Conservation (phyloP, 2,113 vertebrate genomes). For the Bos indicus region DNA sequence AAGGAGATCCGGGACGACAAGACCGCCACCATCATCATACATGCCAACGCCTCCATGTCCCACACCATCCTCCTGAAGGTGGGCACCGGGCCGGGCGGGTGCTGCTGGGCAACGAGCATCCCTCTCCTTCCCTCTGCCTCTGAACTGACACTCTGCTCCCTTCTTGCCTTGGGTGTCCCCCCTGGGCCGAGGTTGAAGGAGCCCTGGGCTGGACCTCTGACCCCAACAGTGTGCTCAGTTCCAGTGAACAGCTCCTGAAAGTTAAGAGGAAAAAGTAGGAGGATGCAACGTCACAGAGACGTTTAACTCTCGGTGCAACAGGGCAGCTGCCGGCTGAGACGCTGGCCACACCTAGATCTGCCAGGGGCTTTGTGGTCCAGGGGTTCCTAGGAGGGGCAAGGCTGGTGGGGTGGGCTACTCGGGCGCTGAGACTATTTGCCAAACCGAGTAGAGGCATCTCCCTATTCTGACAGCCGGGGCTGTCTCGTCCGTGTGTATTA, state of each 20-base stretch:
- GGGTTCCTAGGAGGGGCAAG: neutral
- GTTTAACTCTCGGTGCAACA: neutral
- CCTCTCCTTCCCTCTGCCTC: neutral
- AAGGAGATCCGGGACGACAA: slow-evolving; percentile 99
- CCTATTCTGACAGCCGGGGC: neutral
- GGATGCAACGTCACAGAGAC: neutral
- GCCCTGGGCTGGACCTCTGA: too few species aligned
- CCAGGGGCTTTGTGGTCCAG: neutral
- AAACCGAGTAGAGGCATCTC: neutral
- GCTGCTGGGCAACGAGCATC: fast-evolving
- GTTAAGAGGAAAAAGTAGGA: neutral
- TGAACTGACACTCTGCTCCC: neutral
- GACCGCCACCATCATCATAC: slow-evolving; percentile 96
- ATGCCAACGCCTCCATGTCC: slow-evolving; percentile 97
- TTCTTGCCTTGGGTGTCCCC: neutral
- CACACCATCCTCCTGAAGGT: slow-evolving; percentile 96
- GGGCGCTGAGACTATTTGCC: neutral
- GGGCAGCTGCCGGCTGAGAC: neutral
- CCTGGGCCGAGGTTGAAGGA: neutral
- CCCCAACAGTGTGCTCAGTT: neutral
- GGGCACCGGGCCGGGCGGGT: neutral
- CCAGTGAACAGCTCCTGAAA: fast-evolving
- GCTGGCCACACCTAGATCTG: neutral
- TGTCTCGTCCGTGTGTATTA: fast-evolving
- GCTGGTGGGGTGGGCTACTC: too few species aligned